Percentiles rank a stretch among this genome's conserved stretches.
phyloP scores from a whole-genome alignment of 92 coral and sea anemone species.

The Epizoanthus scotinus region DNA sequence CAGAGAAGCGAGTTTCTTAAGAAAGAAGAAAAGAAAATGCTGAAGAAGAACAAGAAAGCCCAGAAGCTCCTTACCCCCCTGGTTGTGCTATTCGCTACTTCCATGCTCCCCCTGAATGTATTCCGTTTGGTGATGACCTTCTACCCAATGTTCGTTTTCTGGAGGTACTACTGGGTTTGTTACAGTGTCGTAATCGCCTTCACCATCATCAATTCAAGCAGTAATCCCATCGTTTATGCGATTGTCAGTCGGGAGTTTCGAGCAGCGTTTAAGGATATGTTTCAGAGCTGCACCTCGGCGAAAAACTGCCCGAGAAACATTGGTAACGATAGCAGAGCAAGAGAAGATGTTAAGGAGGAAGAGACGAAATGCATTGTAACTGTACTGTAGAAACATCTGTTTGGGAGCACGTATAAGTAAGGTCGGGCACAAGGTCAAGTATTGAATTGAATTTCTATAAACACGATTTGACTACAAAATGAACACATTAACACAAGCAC shows the following conservation, averaged over 20 bases:
- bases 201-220: constrained; percentile 23
- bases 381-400: no score
- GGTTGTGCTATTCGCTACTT: constrained; percentile 22
- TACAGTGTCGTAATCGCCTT: constrained; percentile 14
- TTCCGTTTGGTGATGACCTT: constrained; percentile 35
- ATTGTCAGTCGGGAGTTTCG: constrained; percentile 30
- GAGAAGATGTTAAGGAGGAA: no score
- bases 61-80: constrained; percentile 32
- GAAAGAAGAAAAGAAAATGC: constrained; percentile 30
- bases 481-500: no score
- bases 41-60: constrained; percentile 43
- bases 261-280: constrained; percentile 6
- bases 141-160: background rate
- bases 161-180: constrained; percentile 36
- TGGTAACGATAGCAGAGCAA: no score
- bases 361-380: no score
- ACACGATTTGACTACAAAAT: no score
- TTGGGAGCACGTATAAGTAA: no score
- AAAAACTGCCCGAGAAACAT: background rate
- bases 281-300: background rate
- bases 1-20: constrained; percentile 26
- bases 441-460: no score
- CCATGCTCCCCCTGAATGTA: constrained; percentile 23
- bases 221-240: constrained; percentile 29
- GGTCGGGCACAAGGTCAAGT: no score